A percentile compares a stretch with the other conserved stretches of the same genome.
phyloP scores from a whole-genome alignment of 1,140 invertebrate species.

The Drosophila prosaltans region DNA sequence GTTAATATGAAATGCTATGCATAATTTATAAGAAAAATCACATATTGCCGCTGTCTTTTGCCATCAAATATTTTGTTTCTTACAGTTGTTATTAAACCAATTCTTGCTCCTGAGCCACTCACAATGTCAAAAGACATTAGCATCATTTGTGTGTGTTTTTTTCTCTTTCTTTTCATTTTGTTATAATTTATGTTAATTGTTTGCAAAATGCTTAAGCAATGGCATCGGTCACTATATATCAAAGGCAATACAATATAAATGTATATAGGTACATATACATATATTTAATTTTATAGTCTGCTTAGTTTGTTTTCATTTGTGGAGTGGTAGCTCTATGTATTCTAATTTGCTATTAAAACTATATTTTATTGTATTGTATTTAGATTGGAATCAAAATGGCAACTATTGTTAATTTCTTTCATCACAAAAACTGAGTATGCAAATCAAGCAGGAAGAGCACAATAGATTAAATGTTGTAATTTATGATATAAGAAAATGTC shows the following conservation, averaged over 20 bases:
- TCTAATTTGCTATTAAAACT: constrained; percentile 43
- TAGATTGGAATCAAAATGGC: constrained; percentile 50
- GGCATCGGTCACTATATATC: constrained; percentile 45
- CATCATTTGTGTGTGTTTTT: constrained; percentile 27
- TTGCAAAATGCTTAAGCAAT: constrained; percentile 54
- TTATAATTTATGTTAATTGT: constrained; percentile 64
- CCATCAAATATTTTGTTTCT: constrained; percentile 27
- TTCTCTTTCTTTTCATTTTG: not conserved
- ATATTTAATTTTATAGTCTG: not conserved
- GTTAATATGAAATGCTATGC: constrained; percentile 62
- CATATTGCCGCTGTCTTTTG: constrained; percentile 8
- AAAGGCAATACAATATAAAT: constrained; percentile 35
- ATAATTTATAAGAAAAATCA: constrained; percentile 57
- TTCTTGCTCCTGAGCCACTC: constrained; percentile 18
- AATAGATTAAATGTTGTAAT: constrained; percentile 57
- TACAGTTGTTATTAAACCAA: constrained; percentile 24
- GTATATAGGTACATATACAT: constrained; percentile 40
- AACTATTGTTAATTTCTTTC: constrained; percentile 34
- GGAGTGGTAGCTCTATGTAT: not conserved
- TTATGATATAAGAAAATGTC: constrained; percentile 38
- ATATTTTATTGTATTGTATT: constrained; percentile 50
- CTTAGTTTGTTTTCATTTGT: constrained; percentile 16
- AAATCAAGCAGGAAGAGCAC: constrained; percentile 57
- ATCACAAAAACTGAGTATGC: constrained; percentile 31
- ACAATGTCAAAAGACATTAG: constrained; percentile 65